These are phyloP conservation scores for Diloba caeruleocephala DNA, from an alignment of 2,888 invertebrate genomes.

Conservation along the genomic window DNA sequence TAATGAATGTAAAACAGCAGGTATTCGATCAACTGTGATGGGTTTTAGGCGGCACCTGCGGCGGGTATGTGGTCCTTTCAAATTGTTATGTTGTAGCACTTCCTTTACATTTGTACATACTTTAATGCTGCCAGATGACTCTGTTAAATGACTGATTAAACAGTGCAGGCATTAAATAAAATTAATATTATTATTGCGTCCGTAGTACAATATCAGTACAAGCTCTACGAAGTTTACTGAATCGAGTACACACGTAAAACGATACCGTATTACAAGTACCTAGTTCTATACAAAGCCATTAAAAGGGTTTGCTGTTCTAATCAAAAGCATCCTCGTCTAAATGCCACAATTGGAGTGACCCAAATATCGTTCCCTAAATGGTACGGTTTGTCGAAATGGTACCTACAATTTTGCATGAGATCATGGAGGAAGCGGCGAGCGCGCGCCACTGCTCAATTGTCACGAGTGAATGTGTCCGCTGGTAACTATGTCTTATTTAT, in stretches of 20 bases:
- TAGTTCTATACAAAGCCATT: constrained; percentile 26
- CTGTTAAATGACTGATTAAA: too few species aligned
- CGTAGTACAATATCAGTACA: constrained; percentile 6
- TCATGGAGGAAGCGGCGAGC: constrained; percentile 70
- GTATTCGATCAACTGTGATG: too few species aligned
- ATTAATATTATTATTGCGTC: background rate
- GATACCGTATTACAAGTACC: constrained; percentile 45
- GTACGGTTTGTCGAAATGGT: constrained; percentile 63
- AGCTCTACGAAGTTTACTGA: too few species aligned
- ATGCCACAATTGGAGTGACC: constrained; percentile 65
- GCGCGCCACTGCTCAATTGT: constrained; percentile 61
- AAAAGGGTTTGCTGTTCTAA: constrained; percentile 52
- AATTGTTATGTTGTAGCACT: too few species aligned
- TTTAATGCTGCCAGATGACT: too few species aligned
- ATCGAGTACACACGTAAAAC: constrained; percentile 5
- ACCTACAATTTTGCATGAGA: constrained; percentile 69
- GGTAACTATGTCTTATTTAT: constrained; percentile 38
- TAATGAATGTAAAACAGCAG: too few species aligned
- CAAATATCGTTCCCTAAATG: constrained; percentile 60
- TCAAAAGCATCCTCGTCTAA: constrained; percentile 51
- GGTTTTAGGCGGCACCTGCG: too few species aligned
- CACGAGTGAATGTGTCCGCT: constrained; percentile 59
- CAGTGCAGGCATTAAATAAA: too few species aligned
- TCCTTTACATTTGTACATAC: too few species aligned
- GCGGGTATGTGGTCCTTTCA: too few species aligned